Evolutionary conservation across 1,140 invertebrate genomes (phyloP), one percentile per base, ranked within the genome.

Genomic region (Aphelenchoides fujianensis): DNA sequence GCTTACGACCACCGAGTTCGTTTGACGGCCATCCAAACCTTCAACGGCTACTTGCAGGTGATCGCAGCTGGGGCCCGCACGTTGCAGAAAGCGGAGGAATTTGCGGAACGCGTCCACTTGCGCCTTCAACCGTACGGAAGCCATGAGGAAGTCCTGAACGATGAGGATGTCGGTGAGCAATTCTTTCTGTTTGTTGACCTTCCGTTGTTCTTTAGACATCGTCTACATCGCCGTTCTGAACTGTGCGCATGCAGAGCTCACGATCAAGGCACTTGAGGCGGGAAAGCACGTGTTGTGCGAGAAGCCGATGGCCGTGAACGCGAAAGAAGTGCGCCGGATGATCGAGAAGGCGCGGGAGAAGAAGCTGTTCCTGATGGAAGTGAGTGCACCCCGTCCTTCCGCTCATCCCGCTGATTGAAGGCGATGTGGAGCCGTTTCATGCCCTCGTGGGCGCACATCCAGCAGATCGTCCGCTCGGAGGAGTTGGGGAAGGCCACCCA

Each of bases 241-340:
- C 70, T 5, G 12, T 1, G 5, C 34, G 1, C 72, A 74, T 32
- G 30, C 9, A 3, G 52, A 61, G 16, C 54, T n/a, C 7, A 32
- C 48, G 0, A 27, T 75, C 27, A 16, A 36, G n/a, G 72, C 73
- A 12, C 23, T 74, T 16, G 27, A 69, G 9, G 66, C 61, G 16
- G 72, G 74, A 16, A 74, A 74, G 32, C 72, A 74, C 61, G 72
- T 75, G 19, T 32, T 74, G 0, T 74, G 72, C 62, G 72, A 74
- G 48, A 74, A 74, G 71, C 74, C 72, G 35, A 23, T 74, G 35
- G 72, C 74, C 2, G 32, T 76, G 23, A 74, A 74, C 35, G 63
- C 36, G 2, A 71, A 70, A 30, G 72, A 74, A 76, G 66, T 59
- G 32, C 30, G 66, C 1, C 12, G 57, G 30, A 75, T 74, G 73